Conservation (phyloP, 1,140 invertebrate genomes). For the Capitella teleta region DNA sequence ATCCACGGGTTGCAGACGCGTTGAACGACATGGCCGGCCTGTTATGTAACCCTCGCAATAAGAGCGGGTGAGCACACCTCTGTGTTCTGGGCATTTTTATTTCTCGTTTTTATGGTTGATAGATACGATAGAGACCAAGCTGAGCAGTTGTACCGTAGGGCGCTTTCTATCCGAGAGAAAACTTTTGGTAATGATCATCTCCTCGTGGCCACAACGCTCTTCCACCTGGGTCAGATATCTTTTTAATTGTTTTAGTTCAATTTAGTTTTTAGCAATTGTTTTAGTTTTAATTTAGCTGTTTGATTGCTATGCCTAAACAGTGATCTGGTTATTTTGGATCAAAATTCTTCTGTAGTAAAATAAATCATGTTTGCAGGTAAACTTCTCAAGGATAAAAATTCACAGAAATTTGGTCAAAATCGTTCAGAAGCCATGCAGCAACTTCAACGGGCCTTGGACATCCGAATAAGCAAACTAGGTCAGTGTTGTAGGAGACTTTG, state of each 20-base stretch:
- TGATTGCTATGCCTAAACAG: not conserved
- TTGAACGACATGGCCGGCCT: conserved; percentile 11
- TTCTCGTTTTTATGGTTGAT: not conserved
- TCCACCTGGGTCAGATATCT: conserved; percentile 19
- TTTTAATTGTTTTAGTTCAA: not conserved
- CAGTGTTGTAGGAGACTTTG: too few species aligned
- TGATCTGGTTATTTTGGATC: not conserved
- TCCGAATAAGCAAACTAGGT: conserved; percentile 26
- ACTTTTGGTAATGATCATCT: conserved; percentile 20
- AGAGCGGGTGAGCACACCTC: conserved; percentile 16
- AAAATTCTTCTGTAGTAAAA: not conserved
- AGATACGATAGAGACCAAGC: conserved; percentile 6
- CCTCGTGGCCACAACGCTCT: conserved; percentile 19
- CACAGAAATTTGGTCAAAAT: conserved; percentile 15
- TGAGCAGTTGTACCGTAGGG: conserved; percentile 9
- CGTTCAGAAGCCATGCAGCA: conserved; percentile 23
- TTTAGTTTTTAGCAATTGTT: not conserved
- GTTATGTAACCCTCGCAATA: conserved; percentile 13
- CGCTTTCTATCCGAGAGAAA: conserved; percentile 21
- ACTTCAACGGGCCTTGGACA: conserved; percentile 24
- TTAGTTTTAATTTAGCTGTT: not conserved
- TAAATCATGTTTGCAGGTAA: not conserved
- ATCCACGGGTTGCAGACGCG: conserved; percentile 25
- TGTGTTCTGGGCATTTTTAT: not conserved
- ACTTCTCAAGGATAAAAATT: not conserved